These are phyloP conservation scores for Oxyura jamaicensis DNA, from an alignment of 2,113 vertebrate species.

Conservation along the genomic window DNA sequence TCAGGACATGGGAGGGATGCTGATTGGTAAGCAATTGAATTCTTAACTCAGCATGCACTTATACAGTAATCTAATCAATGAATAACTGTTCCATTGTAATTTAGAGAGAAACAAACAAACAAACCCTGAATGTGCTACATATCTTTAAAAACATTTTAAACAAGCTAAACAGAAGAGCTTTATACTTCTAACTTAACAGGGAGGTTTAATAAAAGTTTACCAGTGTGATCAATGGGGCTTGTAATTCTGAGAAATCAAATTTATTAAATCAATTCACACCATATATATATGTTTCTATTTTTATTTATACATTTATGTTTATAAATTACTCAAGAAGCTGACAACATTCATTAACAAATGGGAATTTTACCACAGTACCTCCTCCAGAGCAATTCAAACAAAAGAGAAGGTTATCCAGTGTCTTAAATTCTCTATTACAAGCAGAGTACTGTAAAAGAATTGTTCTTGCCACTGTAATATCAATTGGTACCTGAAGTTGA, in stretches of 20 bases:
- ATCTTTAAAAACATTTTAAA: background rate
- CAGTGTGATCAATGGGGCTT: background rate
- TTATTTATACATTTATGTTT: accelerated
- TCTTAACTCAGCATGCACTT: background rate
- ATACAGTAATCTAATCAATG: background rate
- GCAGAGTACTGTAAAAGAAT: background rate
- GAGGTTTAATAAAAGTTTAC: background rate
- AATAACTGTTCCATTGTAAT: background rate
- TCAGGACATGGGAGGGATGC: background rate
- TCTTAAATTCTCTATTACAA: background rate
- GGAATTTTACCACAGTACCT: background rate
- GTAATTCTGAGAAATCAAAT: background rate
- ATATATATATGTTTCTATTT: too few species aligned
- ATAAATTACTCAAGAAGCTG: background rate
- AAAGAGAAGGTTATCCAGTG: background rate
- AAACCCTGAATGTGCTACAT: background rate
- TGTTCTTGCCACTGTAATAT: background rate
- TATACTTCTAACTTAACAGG: background rate
- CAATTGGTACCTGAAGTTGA: background rate
- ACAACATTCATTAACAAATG: background rate
- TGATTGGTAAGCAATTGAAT: background rate
- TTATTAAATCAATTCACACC: background rate
- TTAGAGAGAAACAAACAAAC: accelerated
- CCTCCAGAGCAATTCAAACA: background rate
- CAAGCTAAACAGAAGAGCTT: background rate